Base-by-base conservation (phyloP, 2,797 vertebrate genomes). In the Pempheris klunzingeri region DNA sequence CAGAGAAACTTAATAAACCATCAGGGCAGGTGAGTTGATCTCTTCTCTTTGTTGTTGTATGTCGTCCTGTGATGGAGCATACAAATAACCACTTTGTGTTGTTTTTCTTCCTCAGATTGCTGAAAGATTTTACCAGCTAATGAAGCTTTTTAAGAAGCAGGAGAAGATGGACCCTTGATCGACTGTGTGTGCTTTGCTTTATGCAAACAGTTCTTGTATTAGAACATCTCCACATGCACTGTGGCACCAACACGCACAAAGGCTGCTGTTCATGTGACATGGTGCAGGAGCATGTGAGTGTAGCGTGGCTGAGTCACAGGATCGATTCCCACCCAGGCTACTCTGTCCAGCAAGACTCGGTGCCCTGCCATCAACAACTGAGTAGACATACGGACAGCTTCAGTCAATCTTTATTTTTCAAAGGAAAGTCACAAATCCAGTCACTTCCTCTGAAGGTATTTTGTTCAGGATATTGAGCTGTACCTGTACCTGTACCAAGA, bases 141-240 rank as follows among this genome's bases (percentile, higher is more conserved):
- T 98, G 96, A 99, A 98, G 92, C 94, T 99, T 54, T 98, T 98
- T 91, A 98, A 98, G 95, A 99, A 97, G 93, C 96, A 96, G 77
- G 97, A 94, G 83, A 93, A 94, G 94, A 93, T 95, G 96, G 95
- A 95, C 36, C 44, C 63, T 9, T 92, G 87, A 90, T 30, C 9
- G 36, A 30, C 63, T 20, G 47, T 6, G 43, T 46, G 53, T 4
- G 43, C 50, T 61, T 17, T 11, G 22, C 12, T 58, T 34, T 18
- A 14, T n/a, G 8, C 7, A 38, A n/a, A 24, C 4, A 46, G 50
- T 46, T 74, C 22, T 46, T 55, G 57, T 32, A 22, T n/a, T 30
- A 12, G 24, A 61, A 44, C 26, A 18, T 78, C 57, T 47, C 17
- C 11, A 20, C 34, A 22, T 14, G 1, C 9, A 17, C 54, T 57